Evolutionary conservation across 2,797 vertebrate genomes (phyloP).

Genomic region (Podargus strigoides): DNA sequence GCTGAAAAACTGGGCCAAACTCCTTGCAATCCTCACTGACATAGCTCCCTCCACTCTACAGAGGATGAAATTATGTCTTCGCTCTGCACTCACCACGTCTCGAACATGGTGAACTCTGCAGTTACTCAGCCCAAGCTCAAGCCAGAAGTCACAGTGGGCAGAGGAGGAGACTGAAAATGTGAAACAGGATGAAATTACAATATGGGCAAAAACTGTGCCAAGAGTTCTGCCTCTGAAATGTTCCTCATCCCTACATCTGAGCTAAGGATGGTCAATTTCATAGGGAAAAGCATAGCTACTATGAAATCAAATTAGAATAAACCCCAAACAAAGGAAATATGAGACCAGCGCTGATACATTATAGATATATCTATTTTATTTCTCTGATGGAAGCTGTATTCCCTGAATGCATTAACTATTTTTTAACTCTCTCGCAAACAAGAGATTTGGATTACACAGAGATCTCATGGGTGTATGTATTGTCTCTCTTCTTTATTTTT

Average conservation of each 20-base stretch:
- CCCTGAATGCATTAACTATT: background rate
- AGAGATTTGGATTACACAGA: background rate
- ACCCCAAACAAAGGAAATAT: background rate
- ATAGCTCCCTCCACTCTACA: rapidly evolving
- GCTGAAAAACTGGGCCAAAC: background rate
- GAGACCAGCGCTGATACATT: background rate
- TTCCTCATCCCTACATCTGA: background rate
- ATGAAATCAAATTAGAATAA: background rate
- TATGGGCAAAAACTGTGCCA: background rate
- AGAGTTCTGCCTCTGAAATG: background rate
- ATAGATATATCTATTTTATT: slow-evolving; percentile 16
- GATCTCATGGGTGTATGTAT: background rate
- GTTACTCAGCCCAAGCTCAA: background rate
- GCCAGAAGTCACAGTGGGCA: background rate
- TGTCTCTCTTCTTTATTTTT: slow-evolving; percentile 42
- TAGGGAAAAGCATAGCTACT: background rate
- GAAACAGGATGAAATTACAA: background rate
- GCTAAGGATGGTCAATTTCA: background rate
- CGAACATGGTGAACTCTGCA: background rate
- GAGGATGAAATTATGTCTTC: background rate
- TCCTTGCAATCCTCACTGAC: background rate
- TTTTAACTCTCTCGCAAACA: slow-evolving; percentile 4
- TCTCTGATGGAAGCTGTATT: background rate
- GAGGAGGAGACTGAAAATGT: background rate
- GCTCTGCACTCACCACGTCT: rapidly evolving